Evolutionary conservation across 2,113 vertebrate species (phyloP).

Genomic region (Nothocercus nigrocapillus): DNA sequence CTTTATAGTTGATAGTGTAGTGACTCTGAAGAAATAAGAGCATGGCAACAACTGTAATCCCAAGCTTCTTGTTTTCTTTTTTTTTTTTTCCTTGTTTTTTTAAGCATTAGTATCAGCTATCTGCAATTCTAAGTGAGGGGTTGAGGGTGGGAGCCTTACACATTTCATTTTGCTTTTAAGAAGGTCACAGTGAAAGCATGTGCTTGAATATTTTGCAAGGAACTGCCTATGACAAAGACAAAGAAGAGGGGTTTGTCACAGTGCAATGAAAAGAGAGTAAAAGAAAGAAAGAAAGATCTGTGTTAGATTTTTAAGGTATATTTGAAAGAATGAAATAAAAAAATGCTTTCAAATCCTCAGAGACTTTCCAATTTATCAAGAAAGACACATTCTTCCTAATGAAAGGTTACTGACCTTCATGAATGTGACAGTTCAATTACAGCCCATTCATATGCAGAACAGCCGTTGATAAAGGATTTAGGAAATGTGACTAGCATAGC

Average conservation of each 20-base stretch:
- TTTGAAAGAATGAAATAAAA: conserved; percentile 69
- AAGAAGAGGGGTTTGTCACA: conserved; percentile 51
- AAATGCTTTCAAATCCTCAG: conserved; percentile 79
- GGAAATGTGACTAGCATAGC: conserved; percentile 84
- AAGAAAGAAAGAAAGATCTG: conserved; percentile 52
- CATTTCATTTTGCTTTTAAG: conserved; percentile 61
- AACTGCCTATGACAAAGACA: conserved; percentile 59
- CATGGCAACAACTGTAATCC: neutral
- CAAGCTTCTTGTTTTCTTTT: neutral
- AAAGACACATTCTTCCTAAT: conserved; percentile 87
- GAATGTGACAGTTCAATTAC: conserved; percentile 86
- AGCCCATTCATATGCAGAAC: conserved; percentile 86
- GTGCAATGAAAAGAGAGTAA: neutral
- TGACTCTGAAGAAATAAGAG: neutral
- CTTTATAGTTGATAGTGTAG: neutral
- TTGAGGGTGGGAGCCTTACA: neutral
- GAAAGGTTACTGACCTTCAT: conserved; percentile 89
- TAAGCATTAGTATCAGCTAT: conserved; percentile 14
- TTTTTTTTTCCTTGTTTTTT: neutral
- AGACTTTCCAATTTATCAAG: conserved; percentile 86
- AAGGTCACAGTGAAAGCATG: conserved; percentile 61
- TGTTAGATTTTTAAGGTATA: conserved; percentile 77
- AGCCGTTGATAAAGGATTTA: conserved; percentile 82
- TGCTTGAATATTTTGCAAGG: conserved; percentile 58
- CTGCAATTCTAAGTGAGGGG: conserved; percentile 38